These are phyloP conservation scores for Protula sp. DNA, from an alignment of 2,888 invertebrate genomes.

Conservation along the genomic window DNA sequence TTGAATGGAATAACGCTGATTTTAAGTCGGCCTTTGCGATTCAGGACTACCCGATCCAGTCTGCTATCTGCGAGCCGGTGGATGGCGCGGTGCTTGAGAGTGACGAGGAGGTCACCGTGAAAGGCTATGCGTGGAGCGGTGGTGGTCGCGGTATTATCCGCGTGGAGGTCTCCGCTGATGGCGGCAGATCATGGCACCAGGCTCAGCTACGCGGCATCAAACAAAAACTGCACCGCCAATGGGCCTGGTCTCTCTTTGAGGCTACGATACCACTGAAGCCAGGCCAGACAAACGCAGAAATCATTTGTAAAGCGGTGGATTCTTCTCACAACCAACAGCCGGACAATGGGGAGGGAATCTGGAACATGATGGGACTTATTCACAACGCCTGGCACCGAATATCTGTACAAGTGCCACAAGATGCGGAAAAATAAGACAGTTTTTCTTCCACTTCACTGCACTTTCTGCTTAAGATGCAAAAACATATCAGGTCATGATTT, in stretches of 20 bases:
- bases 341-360: conserved; percentile 82
- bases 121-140: conserved; percentile 69
- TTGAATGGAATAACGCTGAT: conserved; percentile 84
- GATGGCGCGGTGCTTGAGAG: conserved; percentile 55
- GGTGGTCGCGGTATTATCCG: conserved; percentile 82
- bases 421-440: no score
- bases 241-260: conserved; percentile 86
- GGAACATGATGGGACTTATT: conserved; percentile 92
- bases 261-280: conserved; percentile 61
- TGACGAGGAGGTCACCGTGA: conserved; percentile 41
- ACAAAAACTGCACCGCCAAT: conserved; percentile 54
- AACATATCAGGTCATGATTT: no score
- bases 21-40: conserved; percentile 78
- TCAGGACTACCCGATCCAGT: conserved; percentile 61
- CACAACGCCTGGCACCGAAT: conserved; percentile 91
- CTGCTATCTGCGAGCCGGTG: conserved; percentile 76
- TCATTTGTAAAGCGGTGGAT: conserved; percentile 89
- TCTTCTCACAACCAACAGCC: conserved; percentile 82
- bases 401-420: no score
- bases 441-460: no score
- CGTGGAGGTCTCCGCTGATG: conserved; percentile 82
- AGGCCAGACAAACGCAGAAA: conserved; percentile 59
- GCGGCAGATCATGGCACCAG: conserved; percentile 76
- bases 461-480: no score
- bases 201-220: conserved; percentile 57